phyloP scores from a whole-genome alignment of 2,888 invertebrate species.

The Eucera pruinosa region DNA sequence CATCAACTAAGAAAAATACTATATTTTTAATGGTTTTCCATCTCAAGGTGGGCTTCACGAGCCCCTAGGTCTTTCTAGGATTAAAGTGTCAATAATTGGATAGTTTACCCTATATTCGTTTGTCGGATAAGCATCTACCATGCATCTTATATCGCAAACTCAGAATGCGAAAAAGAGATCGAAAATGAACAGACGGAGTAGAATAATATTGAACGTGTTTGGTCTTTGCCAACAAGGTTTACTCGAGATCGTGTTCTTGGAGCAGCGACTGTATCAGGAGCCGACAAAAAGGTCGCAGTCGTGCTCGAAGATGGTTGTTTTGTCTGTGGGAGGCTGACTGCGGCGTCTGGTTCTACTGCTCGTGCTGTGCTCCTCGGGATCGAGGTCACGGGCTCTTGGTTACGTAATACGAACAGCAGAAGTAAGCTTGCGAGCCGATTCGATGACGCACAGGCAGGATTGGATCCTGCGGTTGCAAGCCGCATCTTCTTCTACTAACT shows the following conservation, averaged over 20 bases:
- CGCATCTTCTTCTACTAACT: constrained; percentile 4
- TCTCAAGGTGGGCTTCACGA: too few species aligned
- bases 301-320: constrained; percentile 68
- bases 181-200: not conserved
- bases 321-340: constrained; percentile 68
- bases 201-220: not conserved
- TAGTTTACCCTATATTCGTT: too few species aligned
- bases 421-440: constrained; percentile 49
- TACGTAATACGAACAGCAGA: constrained; percentile 71
- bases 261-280: constrained; percentile 63
- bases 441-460: constrained; percentile 52
- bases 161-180: too few species aligned
- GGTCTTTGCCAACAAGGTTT: not conserved
- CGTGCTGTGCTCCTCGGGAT: constrained; percentile 68
- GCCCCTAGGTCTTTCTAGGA: too few species aligned
- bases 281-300: constrained; percentile 68
- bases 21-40: too few species aligned
- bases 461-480: constrained; percentile 42
- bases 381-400: constrained; percentile 77
- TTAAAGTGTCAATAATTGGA: too few species aligned
- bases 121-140: too few species aligned
- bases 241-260: not conserved
- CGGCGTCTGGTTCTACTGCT: constrained; percentile 67
- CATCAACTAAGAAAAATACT: too few species aligned
- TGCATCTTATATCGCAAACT: too few species aligned